A percentile compares a stretch with the other conserved stretches of the same genome.
These are phyloP conservation scores for Ctenopoma multispine DNA, from an alignment of 2,797 vertebrate genomes.

Conservation along the genomic window DNA sequence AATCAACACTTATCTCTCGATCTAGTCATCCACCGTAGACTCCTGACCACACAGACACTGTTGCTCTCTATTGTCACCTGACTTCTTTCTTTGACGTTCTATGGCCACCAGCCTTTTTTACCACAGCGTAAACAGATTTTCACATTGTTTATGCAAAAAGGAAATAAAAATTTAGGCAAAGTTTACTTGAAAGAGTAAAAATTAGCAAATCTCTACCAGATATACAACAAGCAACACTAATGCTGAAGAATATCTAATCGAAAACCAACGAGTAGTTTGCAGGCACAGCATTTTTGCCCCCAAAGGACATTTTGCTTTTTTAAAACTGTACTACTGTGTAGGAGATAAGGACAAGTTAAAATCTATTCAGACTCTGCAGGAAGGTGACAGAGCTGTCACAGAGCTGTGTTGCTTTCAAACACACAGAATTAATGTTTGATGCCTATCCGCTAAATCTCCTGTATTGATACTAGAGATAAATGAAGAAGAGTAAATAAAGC, in stretches of 20 bases:
- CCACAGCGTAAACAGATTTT: no score
- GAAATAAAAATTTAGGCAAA: no score
- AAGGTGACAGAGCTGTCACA: slow-evolving; percentile 40
- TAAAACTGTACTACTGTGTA: background rate
- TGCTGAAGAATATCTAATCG: background rate
- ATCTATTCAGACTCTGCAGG: slow-evolving; percentile 21
- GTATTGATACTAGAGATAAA: slow-evolving; percentile 38
- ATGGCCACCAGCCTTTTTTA: no score
- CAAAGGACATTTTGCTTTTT: background rate
- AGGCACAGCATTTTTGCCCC: background rate
- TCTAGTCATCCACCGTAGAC: no score
- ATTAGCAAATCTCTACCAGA: background rate
- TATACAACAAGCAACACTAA: background rate
- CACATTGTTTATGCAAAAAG: no score
- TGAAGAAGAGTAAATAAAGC: background rate
- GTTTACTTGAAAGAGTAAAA: background rate
- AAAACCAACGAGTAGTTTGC: background rate
- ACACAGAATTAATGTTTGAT: slow-evolving; percentile 10
- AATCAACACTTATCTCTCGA: no score
- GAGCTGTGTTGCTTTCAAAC: slow-evolving; percentile 35
- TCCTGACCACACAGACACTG: no score
- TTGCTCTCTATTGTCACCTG: no score
- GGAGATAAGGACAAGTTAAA: slow-evolving; percentile 22
- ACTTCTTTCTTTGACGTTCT: no score
- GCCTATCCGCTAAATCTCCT: slow-evolving; percentile 27